Percentiles rank a stretch among this genome's conserved stretches.
These are phyloP conservation scores for Lasiurus cinereus DNA, from an alignment of 2,113 vertebrate species.

Conservation along the genomic window DNA sequence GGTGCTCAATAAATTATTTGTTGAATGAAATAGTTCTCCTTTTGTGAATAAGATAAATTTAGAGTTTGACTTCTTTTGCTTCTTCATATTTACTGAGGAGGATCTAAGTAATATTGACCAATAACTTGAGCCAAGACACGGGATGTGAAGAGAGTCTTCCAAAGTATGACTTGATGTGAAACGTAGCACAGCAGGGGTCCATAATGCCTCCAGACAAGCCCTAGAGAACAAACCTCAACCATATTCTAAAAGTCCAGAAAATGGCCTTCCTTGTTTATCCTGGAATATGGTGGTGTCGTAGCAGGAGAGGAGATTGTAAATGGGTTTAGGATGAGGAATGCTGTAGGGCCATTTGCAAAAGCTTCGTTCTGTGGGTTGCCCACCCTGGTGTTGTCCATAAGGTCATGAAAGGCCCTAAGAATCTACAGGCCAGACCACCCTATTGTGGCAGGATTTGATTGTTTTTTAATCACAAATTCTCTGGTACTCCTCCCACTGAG, in stretches of 20 bases:
- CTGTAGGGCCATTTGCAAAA: neutral
- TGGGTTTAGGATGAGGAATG: neutral
- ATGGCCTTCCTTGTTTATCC: neutral
- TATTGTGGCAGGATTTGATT: neutral
- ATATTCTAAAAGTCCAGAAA: neutral
- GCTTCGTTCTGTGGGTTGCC: neutral
- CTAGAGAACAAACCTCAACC: neutral
- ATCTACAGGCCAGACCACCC: neutral
- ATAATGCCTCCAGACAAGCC: neutral
- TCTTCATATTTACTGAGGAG: slow-evolving; percentile 9
- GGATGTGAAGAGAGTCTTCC: neutral
- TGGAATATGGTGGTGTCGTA: neutral
- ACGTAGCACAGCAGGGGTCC: neutral
- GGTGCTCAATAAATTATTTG: neutral
- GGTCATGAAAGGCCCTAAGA: neutral
- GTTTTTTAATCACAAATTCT: neutral
- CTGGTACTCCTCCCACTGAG: neutral
- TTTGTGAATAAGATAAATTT: slow-evolving; percentile 1
- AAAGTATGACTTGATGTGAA: neutral
- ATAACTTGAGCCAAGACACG: neutral
- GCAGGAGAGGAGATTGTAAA: neutral
- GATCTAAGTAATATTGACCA: neutral
- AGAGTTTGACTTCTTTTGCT: neutral
- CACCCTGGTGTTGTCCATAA: neutral
- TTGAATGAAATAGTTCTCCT: neutral